These are phyloP conservation scores for Drosophila engyochracea DNA, from an alignment of 2,888 invertebrate species.

Conservation along the genomic window DNA sequence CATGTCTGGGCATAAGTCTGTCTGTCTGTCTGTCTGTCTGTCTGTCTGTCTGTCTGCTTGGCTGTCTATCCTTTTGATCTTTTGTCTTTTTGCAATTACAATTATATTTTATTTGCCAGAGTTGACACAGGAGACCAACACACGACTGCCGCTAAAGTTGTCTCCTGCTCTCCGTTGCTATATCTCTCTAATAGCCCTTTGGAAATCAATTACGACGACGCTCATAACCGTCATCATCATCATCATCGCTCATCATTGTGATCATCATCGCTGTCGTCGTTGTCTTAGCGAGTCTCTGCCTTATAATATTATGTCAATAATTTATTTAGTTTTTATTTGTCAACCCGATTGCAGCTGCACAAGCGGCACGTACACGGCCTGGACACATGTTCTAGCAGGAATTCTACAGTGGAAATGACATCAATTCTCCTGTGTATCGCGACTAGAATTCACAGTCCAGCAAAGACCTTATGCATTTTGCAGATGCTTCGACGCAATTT, in stretches of 20 bases:
- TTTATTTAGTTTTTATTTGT: conserved; percentile 69
- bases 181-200: conserved; percentile 64
- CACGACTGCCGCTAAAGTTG: conserved; percentile 32
- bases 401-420: conserved; percentile 81
- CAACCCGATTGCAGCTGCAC: conserved; percentile 26
- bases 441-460: background rate
- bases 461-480: conserved; percentile 50
- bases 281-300: conserved; percentile 24
- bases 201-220: conserved; percentile 75
- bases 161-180: conserved; percentile 27
- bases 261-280: background rate
- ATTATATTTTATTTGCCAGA: conserved; percentile 78
- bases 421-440: conserved; percentile 76
- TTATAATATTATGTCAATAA: conserved; percentile 76
- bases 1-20: conserved; percentile 19
- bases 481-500: conserved; percentile 67
- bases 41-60: conserved; percentile 6
- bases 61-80: conserved; percentile 63
- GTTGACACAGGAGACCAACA: conserved; percentile 62
- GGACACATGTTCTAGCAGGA: conserved; percentile 84
- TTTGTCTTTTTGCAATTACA: conserved; percentile 74
- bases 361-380: conserved; percentile 66
- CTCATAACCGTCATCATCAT: conserved; percentile 57
- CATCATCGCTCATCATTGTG: background rate
- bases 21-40: conserved; percentile 14